Evolutionary conservation across 2,113 vertebrate species (phyloP), one percentile per base, ranked within the genome.

Genomic region (Mobula hypostoma): DNA sequence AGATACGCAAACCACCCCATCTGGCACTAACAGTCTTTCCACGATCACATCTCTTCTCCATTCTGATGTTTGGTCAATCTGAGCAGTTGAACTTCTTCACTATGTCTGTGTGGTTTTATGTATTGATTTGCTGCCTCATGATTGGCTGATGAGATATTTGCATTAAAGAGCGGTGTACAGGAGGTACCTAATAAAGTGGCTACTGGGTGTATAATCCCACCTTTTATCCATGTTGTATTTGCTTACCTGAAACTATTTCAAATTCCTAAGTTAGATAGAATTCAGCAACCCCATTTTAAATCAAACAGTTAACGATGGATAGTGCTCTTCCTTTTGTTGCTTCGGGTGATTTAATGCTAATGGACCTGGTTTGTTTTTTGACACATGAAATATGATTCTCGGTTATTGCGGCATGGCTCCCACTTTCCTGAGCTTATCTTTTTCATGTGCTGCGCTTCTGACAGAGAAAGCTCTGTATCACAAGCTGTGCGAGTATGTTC

Each of bases 401-500:
- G 66, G 85, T 68, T 90, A 90, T 90, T 68, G 61, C 61, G n/a
- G n/a, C n/a, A 3, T n/a, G 61, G 29, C 29, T 66, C 85, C 61
- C 61, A 68, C 8, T 66, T 66, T 68, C 85, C 15, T 68, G 29
- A 32, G 61, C n/a, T 88, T 90, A 63, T 88, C 29, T 66, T 66
- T 90, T 68, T 61, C 61, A 90, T 66, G 8, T 63, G 27, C 85
- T 68, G 12, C n/a, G n/a, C 17, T 66, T 32, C 29, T 90, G 85
- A 66, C 61, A 90, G 61, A 68, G 63, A 90, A 8, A 19, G 85
- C n/a, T 32, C 61, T 88, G 61, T 90, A 90, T 90, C 12, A 56
- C 85, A 90, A 66, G 85, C 61, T 90, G 85, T 90, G 85, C 85
- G 40, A 90, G 63, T 90, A 68, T n/a, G 14, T 68, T 90, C 61